Conservation (phyloP, 2,888 invertebrate genomes). For the Liposcelis brunnea region DNA sequence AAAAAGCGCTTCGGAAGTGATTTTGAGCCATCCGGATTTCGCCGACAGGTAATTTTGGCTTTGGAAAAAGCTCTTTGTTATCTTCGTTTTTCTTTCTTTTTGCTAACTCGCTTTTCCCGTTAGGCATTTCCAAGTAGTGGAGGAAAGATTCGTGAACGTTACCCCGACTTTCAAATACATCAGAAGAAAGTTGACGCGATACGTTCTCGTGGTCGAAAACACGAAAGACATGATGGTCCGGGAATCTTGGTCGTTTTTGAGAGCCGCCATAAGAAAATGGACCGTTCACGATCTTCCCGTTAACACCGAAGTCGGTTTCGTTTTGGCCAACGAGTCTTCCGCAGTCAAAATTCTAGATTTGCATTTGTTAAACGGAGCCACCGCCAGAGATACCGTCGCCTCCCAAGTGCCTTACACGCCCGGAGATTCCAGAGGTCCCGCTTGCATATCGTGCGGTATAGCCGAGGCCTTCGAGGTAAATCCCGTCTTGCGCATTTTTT, state of each 20-base stretch:
- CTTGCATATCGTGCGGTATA: slow-evolving; percentile 32
- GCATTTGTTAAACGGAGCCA: slow-evolving; percentile 24
- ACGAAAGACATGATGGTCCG: slow-evolving; percentile 37
- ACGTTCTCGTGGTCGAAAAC: slow-evolving; percentile 38
- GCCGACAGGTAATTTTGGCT: slow-evolving; percentile 21
- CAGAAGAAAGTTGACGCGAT: slow-evolving; percentile 33
- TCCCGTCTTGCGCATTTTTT: too few species aligned
- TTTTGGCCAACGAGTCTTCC: slow-evolving; percentile 28
- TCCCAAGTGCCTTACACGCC: slow-evolving; percentile 34
- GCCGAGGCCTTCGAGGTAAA: slow-evolving; percentile 22
- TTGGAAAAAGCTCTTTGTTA: slow-evolving; percentile 3
- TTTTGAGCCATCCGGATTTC: slow-evolving; percentile 36
- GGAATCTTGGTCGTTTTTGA: slow-evolving; percentile 40
- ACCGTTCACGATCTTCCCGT: slow-evolving; percentile 34
- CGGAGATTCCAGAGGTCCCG: slow-evolving; percentile 30
- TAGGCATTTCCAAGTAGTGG: slow-evolving; percentile 12
- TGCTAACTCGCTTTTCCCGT: slow-evolving; percentile 15
- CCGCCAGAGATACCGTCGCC: slow-evolving; percentile 27
- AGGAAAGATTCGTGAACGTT: slow-evolving; percentile 22
- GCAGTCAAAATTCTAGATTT: slow-evolving; percentile 18
- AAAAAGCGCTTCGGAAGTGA: slow-evolving; percentile 39
- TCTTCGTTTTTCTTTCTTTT: too few species aligned
- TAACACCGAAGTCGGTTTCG: slow-evolving; percentile 34
- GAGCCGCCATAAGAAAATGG: slow-evolving; percentile 39
- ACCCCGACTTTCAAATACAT: slow-evolving; percentile 33